Evolutionary conservation across 1,140 invertebrate species (phyloP), one percentile per base, ranked within the genome.

Genomic region (Nasonia vitripennis): DNA sequence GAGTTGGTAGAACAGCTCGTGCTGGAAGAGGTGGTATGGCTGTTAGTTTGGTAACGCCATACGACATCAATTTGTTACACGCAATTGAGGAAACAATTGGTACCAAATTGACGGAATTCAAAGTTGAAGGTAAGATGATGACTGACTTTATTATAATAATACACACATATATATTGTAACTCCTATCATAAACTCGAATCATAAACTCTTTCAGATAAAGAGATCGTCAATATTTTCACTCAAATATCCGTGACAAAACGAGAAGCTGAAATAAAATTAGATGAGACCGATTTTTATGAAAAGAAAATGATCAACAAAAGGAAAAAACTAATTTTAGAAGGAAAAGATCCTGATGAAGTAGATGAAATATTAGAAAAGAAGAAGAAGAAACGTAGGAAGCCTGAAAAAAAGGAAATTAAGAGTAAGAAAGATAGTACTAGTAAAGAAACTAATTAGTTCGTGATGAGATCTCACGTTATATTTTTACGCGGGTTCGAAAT

Each of bases 1-100:
- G 99, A 89, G 98, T 99, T 23, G 99, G 99, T 62, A 94, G 99
- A 90, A 99, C 99, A 77, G 99, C 99, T 7, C 95, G 99, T 89
- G 98, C 98, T 27, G 98, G 98, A 0, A 94, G 97, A 88, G 94
- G 94, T 75, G 99, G 98, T 11, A 94, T 96, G 91, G 96, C 99
- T 1, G 95, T 99, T 74, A 98, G 98, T 34, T 94, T 99, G 68
- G 96, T 99, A 79, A 98, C 98, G 1, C 98, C 98, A 27, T 95
- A 97, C 91, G 98, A 99, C 91, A 95, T 99, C 17, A 95, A 97
- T 90, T 93, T 98, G 41, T 93, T 99, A 5, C 95, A 97, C 55
- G 95, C 96, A 68, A 97, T 99, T 83, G 99, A 99, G 94, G 93
- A 95, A 20, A 94, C 94, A 80, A 98, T 99, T 88, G 96, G 97